Evolutionary conservation across 2,888 invertebrate species (phyloP).

Genomic region (Eupithecia subumbrata): DNA sequence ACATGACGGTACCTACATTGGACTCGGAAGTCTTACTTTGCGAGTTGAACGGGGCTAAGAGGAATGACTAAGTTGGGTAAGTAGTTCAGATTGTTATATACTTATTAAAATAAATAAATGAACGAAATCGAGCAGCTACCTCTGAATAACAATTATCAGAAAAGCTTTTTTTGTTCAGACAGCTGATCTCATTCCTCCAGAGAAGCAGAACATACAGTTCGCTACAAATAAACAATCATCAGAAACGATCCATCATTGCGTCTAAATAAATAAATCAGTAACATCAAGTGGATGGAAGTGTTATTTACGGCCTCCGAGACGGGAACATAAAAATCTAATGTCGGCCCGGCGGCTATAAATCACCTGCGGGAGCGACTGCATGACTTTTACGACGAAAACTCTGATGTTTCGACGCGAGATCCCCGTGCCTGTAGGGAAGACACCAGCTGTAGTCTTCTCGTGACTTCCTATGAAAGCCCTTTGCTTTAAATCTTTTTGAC

Average conservation of each 20-base stretch:
- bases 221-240: constrained; percentile 35
- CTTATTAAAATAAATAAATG: background rate
- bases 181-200: constrained; percentile 2
- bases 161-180: background rate
- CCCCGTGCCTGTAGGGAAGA: constrained; percentile 57
- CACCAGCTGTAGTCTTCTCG: background rate
- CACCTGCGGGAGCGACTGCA: constrained; percentile 44
- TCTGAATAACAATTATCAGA: background rate
- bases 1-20: background rate
- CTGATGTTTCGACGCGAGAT: constrained; percentile 68
- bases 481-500: background rate
- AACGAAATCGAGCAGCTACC: background rate
- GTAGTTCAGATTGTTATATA: too few relatives aligned
- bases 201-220: background rate
- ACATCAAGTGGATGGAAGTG: constrained; percentile 54
- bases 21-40: too few relatives aligned
- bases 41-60: background rate
- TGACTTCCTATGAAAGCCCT: background rate
- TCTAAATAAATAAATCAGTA: constrained; percentile 77
- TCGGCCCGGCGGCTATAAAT: constrained; percentile 49
- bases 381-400: constrained; percentile 71
- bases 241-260: constrained; percentile 67
- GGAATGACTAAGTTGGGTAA: background rate
- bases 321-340: constrained; percentile 77
- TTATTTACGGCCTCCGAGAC: constrained; percentile 76